These are phyloP conservation scores for Megathymus violae DNA, from an alignment of 1,140 invertebrate species.

Conservation along the genomic window DNA sequence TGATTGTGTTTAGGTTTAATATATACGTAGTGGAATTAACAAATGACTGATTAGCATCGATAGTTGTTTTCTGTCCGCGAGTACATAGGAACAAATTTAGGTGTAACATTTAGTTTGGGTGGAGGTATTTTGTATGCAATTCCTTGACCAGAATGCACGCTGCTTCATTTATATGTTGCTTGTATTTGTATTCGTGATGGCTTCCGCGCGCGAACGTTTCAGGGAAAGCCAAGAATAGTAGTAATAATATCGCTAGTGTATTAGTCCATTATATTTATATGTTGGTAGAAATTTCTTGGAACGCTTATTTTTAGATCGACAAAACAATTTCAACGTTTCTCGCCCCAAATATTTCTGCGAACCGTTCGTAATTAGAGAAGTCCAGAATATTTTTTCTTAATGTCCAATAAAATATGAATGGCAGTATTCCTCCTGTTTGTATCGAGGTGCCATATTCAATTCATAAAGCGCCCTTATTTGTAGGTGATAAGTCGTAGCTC, in stretches of 20 bases:
- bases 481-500: conserved; percentile 58
- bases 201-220: neutral
- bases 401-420: conserved; percentile 16
- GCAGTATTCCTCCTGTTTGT: conserved; percentile 3
- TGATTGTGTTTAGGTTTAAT: too few species aligned
- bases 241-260: neutral
- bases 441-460: conserved; percentile 17
- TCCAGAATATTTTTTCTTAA: neutral
- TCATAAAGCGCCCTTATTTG: conserved; percentile 34
- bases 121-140: too few species aligned
- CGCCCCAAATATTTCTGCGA: neutral
- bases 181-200: neutral
- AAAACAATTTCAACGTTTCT: neutral
- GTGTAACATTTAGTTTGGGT: too few species aligned
- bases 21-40: too few species aligned
- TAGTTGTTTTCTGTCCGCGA: too few species aligned
- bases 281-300: neutral
- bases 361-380: neutral
- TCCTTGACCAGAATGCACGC: too few species aligned
- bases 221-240: conserved; percentile 1
- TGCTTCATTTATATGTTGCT: too few species aligned
- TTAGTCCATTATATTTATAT: neutral
- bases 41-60: too few species aligned
- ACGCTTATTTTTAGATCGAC: neutral
- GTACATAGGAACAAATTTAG: too few species aligned